Base-by-base conservation (phyloP, 2,888 invertebrate genomes). In the Mesochorus sp. region DNA sequence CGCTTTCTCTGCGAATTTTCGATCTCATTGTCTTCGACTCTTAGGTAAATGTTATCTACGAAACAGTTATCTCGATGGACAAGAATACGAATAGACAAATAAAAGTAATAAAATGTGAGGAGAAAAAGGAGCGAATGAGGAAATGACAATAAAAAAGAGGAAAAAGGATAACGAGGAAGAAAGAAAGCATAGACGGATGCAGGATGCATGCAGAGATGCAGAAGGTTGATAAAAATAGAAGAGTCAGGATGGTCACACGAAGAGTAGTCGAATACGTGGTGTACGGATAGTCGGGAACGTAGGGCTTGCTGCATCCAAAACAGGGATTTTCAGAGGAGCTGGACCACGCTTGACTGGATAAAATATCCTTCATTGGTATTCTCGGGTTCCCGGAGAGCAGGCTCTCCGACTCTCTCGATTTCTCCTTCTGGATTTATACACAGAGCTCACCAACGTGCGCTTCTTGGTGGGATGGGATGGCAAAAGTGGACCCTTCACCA, bases 341-440 rank as follows among this genome's bases (percentile, higher is more conserved):
- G 74, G 81, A 81, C 77, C 85, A 85, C 84, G 86, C 81, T 85
- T 85, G 84, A 86, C 86, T 87, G 86, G 83, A 82, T 88, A 85
- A 87, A 87, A 87, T 88, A 88, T 87, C 85, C 84, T 87, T 85
- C 86, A 82, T 85, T 86, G 86, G 84, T 86, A 85, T 86, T 87
- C 84, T 81, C 83, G 62, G 81, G 83, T 81, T 84, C 84, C 82
- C 83, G 81, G n/a, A n/a, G n/a, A n/a, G n/a, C n/a, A 82, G 80
- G 76, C 66, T 81, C 34, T 75, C 80, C 80, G 74, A 75, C 81
- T 67, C 74, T 55, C 44, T 19, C 47, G 6, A 5, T 57, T 21
- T 19, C 64, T 44, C n/a, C 14, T n/a, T 17, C 28, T 26, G 3
- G 68, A 17, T 44, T 64, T 67, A 53, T 44, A 53, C 28, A 49